Base-by-base conservation (phyloP, 2,888 invertebrate species). In the Agonopterix subpropinquella region DNA sequence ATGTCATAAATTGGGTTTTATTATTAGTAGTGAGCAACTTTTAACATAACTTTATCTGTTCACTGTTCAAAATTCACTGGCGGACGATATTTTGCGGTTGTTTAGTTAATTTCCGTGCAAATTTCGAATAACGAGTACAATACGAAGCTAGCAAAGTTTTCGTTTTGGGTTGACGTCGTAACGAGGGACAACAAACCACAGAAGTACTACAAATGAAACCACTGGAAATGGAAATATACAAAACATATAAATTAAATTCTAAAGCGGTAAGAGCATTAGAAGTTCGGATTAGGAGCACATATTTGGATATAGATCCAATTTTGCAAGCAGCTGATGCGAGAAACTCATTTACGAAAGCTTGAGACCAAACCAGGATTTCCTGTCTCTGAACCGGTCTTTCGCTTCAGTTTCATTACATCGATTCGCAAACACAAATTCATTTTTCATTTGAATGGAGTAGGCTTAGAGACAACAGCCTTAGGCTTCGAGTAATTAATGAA, bases 401-500 rank as follows among this genome's bases (percentile, higher is more conserved):
- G 36, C 37, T 37, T 18, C 42, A 43, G 11, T 42, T 45, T 49
- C 49, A 45, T 49, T 45, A 28, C 15, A 45, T 43, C 42, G 45
- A 45, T 49, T 42, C 45, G 45, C 54, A 68, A 73, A 67, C 67
- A 66, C 65, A 63, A 63, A 62, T 60, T 61, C 58, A 59, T 63
- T 62, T 62, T 65, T 63, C 64, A 64, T 60, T 54, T 50, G 49
- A 62, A 60, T 57, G 53, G 63, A 65, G 61, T 55, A 55, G 58
- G 63, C 59, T 64, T 63, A 59, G 57, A 65, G 58, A 63, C 60
- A 56, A 59, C 64, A 62, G 52, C 36, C 53, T 56, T 55, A 62
- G 49, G 41, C 53, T 57, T 55, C 52, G 51, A 51, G 47, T 60
- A 66, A 73, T 72, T 71, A 71, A 74, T 73, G 69, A 73, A 71